Base-by-base conservation (phyloP, 2,797 vertebrate species). In the Artibeus jamaicensis region DNA sequence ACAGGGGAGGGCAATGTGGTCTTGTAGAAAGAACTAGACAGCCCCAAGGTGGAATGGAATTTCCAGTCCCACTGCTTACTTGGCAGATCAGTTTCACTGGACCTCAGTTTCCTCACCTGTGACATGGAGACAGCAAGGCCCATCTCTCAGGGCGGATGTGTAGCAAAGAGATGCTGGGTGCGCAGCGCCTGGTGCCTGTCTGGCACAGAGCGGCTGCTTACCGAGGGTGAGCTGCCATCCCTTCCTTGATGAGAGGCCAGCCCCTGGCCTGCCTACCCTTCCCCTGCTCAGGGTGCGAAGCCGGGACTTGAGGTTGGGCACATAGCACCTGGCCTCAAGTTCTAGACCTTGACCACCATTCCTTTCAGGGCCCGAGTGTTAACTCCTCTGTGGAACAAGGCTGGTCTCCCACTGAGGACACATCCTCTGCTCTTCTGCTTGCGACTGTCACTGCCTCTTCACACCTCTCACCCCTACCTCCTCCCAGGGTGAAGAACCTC, bases 261-360 rank as follows among this genome's bases (percentile, higher is more conserved):
- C 9, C 65, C 1, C 2, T 9, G 85, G 59, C 48, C 86, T 77
- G n/a, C 48, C 2, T 0, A n/a, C 71, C 42, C n/a, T 37, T 70
- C 39, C 22, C 16, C 18, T 15, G 48, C 62, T 42, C 42, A 22
- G n/a, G 10, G 34, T 11, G 3, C 34, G 48, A 24, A 57, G 39
- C 37, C 44, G n/a, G 21, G 6, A 44, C 39, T 32, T 10, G 34
- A 24, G 34, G 9, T 1, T 12, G 68, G 32, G 10, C 32, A 4
- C 1, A 12, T 0, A 4, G n/a, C 12, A 9, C 4, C 37, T 0
- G 0, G 19, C 4, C 67, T 68, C 19, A 19, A 42, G 32, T 6
- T 76, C 26, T 8, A 34, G 85, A 37, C 67, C 24, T 5, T 42
- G 68, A 39, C 39, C 2, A 0, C 2, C 37, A 50, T 32, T 76